Base-by-base conservation (phyloP, 2,888 invertebrate genomes). In the Amiota communis region DNA sequence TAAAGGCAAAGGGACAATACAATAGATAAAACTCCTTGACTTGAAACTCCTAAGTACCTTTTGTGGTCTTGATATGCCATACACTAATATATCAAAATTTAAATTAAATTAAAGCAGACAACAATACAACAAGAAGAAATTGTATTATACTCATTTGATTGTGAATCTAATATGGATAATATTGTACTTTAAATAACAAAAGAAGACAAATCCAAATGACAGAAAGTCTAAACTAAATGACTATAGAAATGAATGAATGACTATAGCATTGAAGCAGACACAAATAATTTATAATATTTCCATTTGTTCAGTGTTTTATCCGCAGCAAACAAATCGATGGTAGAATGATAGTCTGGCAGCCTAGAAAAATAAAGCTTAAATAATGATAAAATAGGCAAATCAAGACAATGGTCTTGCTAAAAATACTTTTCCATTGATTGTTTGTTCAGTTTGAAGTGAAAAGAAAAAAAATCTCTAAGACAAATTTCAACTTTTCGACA, bases 271-370 rank as follows among this genome's bases (percentile, higher is more conserved):
- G 36, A 36, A 36, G 36, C 36, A 2, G 36, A 6, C 80, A 78
- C 80, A 82, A 80, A 82, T 85, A 83, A 83, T 83, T 83, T 83
- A 85, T 83, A 85, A 83, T 83, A 81, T 83, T 78, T 77, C 77
- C 79, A 80, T 78, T 78, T 78, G 65, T 70, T 47, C 47, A 36
- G 36, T 1, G 6, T 36, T 36, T 36, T 36, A 36, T 36, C 36
- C 2, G 2, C 36, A 6, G 6, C 36, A 36, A 36, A 36, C 36
- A 36, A 36, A 36, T 6, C 2, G 36, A 36, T 36, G 6, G 36
- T 6, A 36, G 3, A 1, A 3, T 47, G 47, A 64, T 48, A 48
- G 15, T 8, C 8, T 20, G 49, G n/a, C 23, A 46, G 1, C 36
- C 12, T 36, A 23, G n/a, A 9, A 46, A 63, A 64, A 51, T 15